phyloP scores from a whole-genome alignment of 2,797 vertebrate genomes.

The Acridotheres tristis region DNA sequence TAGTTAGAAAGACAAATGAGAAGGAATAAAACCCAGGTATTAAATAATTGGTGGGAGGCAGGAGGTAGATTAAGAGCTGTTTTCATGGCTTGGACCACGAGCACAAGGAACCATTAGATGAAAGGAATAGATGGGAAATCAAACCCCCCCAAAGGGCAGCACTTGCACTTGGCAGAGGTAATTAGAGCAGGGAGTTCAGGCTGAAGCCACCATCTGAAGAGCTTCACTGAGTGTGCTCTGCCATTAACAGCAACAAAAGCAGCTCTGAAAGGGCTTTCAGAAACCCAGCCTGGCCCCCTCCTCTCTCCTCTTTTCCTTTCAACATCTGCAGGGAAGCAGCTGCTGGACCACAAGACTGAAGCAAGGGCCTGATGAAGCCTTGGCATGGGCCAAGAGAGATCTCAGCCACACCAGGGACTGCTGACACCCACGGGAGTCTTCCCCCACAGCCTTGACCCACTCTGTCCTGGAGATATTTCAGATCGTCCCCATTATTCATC shows the following conservation, averaged over 20 bases:
- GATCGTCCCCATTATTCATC: neutral
- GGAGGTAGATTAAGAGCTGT: conserved; percentile 30
- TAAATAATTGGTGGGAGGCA: conserved; percentile 37
- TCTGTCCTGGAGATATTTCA: accelerated
- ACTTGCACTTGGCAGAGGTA: neutral
- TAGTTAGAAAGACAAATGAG: conserved; percentile 51
- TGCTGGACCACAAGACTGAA: neutral
- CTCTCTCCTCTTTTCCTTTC: neutral
- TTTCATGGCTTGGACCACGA: neutral
- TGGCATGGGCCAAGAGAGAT: neutral
- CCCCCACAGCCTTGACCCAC: neutral
- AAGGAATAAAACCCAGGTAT: conserved; percentile 42
- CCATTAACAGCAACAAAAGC: neutral
- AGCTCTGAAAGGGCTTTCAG: neutral
- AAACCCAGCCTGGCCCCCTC: neutral
- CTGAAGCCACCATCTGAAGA: neutral
- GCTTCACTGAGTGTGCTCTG: neutral
- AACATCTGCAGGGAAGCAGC: neutral
- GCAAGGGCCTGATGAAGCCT: neutral
- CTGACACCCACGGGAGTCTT: neutral
- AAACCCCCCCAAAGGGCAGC: neutral
- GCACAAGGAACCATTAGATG: neutral
- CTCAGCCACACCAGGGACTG: neutral
- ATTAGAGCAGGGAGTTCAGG: neutral
- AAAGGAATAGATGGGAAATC: neutral